These are phyloP conservation scores for Hemitrygon akajei DNA, from an alignment of 2,797 vertebrate species.

Conservation along the genomic window DNA sequence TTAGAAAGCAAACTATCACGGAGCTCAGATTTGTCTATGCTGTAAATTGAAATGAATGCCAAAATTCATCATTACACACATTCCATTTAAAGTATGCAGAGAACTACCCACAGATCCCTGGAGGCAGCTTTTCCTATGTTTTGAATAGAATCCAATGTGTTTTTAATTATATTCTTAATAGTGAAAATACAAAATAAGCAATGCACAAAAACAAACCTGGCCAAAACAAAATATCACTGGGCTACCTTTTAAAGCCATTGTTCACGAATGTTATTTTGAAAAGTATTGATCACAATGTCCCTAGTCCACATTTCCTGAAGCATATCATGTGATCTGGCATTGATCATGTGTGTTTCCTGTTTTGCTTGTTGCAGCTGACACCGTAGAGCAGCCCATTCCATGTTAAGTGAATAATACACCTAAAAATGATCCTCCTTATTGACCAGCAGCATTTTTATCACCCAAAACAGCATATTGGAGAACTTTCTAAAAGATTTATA, in stretches of 20 bases:
- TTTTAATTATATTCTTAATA: constrained; percentile 20
- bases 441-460: background rate
- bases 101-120: constrained; percentile 6
- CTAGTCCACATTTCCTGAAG: background rate
- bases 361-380: background rate
- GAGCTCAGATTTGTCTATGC: background rate
- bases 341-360: constrained; percentile 17
- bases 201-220: background rate
- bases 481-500: background rate
- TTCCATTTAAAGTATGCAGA: constrained; percentile 31
- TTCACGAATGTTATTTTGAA: constrained; percentile 7
- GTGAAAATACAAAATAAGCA: constrained; percentile 30
- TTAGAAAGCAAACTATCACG: background rate
- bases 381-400: background rate
- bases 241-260: background rate
- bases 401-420: background rate
- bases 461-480: background rate
- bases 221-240: background rate
- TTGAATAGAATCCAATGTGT: constrained; percentile 24
- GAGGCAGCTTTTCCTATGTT: constrained; percentile 23
- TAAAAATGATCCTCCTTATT: background rate
- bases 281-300: constrained; percentile 12
- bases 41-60: background rate
- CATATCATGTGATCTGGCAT: background rate
- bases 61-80: constrained; percentile 28